phyloP scores from a whole-genome alignment of 2,113 vertebrate species.

The Apeltes quadracus region DNA sequence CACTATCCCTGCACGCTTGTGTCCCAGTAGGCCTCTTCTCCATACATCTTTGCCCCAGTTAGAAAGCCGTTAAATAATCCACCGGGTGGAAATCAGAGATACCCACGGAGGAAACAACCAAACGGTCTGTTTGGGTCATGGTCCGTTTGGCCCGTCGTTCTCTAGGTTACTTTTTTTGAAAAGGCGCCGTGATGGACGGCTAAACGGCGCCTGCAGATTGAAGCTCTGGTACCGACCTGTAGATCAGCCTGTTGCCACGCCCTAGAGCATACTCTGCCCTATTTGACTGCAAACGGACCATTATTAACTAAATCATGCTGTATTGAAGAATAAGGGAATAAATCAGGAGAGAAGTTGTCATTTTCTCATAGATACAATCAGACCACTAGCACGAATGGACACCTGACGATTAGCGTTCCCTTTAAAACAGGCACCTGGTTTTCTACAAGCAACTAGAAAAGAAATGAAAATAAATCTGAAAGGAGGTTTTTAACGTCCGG shows the following conservation, averaged over 20 bases:
- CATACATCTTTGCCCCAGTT: slow-evolving; percentile 55
- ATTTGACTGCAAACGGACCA: background rate
- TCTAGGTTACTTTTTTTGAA: background rate
- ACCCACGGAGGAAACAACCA: slow-evolving; percentile 20
- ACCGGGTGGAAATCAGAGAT: slow-evolving; percentile 62
- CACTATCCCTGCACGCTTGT: background rate
- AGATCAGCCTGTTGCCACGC: background rate
- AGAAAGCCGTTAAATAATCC: slow-evolving; percentile 64
- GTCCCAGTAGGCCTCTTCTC: slow-evolving; percentile 33
- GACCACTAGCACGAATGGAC: background rate
- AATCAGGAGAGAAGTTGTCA: background rate
- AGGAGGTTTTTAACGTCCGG: background rate
- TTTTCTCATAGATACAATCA: background rate
- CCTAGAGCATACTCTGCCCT: background rate
- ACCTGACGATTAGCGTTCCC: background rate
- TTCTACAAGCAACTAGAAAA: background rate
- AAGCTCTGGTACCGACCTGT: background rate
- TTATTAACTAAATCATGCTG: background rate
- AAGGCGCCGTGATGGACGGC: background rate
- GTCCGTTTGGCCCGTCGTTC: background rate
- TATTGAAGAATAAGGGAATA: background rate
- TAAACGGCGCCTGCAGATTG: background rate
- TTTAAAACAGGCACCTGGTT: background rate
- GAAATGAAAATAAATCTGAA: background rate
- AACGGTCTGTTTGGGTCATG: background rate